Percentiles rank a stretch among this genome's conserved stretches.
phyloP scores from a whole-genome alignment of 2,797 vertebrate genomes.

The Sebastes trivittatus region DNA sequence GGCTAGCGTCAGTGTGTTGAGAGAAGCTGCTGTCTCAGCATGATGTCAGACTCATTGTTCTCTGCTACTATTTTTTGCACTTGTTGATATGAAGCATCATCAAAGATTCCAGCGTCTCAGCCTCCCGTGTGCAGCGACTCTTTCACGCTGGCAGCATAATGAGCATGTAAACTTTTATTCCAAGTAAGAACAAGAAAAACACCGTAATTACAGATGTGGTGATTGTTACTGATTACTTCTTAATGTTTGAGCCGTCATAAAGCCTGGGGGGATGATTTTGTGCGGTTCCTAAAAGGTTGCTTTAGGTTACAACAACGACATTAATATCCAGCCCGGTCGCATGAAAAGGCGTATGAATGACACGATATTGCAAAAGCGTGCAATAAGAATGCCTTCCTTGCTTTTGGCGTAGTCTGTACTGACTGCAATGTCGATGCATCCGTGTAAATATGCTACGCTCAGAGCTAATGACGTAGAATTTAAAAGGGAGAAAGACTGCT shows the following conservation, averaged over 20 bases:
- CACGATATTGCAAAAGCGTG: too few species aligned
- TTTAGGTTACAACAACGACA: background rate
- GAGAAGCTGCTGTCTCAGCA: conserved; percentile 15
- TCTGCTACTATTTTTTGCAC: conserved; percentile 33
- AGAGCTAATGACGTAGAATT: too few species aligned
- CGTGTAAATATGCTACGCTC: too few species aligned
- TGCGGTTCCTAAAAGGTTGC: background rate
- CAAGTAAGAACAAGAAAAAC: conserved; percentile 48
- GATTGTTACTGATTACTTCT: conserved; percentile 49
- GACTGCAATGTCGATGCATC: too few species aligned
- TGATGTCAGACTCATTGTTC: conserved; percentile 18
- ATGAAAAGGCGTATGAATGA: too few species aligned
- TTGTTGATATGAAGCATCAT: conserved; percentile 46
- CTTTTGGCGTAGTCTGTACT: too few species aligned
- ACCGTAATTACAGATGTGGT: conserved; percentile 49
- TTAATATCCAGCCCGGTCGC: background rate
- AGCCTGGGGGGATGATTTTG: background rate
- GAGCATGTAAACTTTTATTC: conserved; percentile 58
- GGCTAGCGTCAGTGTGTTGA: background rate
- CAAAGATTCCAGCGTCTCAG: conserved; percentile 13
- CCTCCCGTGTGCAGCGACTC: conserved; percentile 3
- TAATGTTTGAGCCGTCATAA: conserved; percentile 26
- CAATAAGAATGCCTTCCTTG: too few species aligned
- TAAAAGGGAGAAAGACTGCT: too few species aligned
- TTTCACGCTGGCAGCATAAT: conserved; percentile 56